Base-by-base conservation (phyloP, 1,140 invertebrate species). In the Hypothenemus hampei region DNA sequence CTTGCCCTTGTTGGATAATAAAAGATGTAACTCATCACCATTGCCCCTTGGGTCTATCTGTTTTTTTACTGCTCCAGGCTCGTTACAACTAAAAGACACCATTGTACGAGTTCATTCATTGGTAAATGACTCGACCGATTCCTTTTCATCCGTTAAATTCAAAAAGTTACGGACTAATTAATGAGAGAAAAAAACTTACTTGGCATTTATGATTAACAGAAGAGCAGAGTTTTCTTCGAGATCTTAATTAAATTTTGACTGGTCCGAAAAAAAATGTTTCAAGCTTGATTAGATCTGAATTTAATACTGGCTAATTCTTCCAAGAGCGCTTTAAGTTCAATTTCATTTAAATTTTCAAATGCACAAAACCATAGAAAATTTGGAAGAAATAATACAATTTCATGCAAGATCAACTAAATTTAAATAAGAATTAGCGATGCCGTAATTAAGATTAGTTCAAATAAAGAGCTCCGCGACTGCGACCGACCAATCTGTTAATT, bases 341-440 rank as follows among this genome's bases (percentile, higher is more conserved):
- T 53, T 53, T 45, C 26, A 53, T 53, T 53, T 45, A 41, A 53
- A 53, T 53, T 45, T 53, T 41, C 51, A 29, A 46, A 53, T 15
- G 51, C 51, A 53, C 36, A 16, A 31, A 41, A 21, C 37, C 37
- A 41, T 44, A 22, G 24, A 53, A 53, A 40, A 46, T 53, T 36
- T 45, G 45, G 41, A 53, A 53, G 51, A 53, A 53, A 53, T 53
- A 53, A 53, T 45, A 53, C 51, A 53, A 53, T 53, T 53, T 45
- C 26, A 18, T 26, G 51, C 36, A 20, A 39, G 29, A 35, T 19
- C 51, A 44, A 53, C 51, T 53, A 53, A 53, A 53, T 53, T 53
- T 53, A 53, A 53, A 53, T 53, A 45, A 44, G 51, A 45, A 53
- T 53, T 53, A 53, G 51, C 37, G 29, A 53, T 53, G 51, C 40